A percentile compares a stretch with the other conserved stretches of the same genome.
Evolutionary conservation across 2,888 invertebrate species (phyloP).

Genomic region (Neuroscelio doddi): DNA sequence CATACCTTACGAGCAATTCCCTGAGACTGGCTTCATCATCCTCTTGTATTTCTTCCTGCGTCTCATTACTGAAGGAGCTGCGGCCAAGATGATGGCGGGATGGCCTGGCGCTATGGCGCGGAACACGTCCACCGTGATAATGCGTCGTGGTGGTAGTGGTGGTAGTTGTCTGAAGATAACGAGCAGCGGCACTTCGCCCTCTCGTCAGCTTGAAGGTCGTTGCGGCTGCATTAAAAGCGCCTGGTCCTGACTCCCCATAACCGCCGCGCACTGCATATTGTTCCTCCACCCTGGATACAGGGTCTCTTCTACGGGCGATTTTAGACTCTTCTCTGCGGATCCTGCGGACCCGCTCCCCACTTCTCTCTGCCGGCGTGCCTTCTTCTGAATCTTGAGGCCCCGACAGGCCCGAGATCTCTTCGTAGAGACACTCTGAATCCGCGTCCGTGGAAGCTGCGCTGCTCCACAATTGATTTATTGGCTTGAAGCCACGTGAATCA

Average conservation of each 20-base stretch:
- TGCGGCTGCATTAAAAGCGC: constrained; percentile 69
- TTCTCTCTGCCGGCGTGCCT: constrained; percentile 31
- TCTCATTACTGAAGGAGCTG: constrained; percentile 84
- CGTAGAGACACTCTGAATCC: constrained; percentile 71
- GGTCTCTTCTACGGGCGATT: constrained; percentile 45
- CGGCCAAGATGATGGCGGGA: constrained; percentile 72
- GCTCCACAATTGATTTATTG: constrained; percentile 71
- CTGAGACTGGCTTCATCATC: constrained; percentile 94
- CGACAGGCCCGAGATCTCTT: constrained; percentile 67
- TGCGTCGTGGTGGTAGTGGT: constrained; percentile 58
- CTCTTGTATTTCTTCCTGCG: constrained; percentile 83
- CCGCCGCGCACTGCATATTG: constrained; percentile 67
- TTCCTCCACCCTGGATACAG: constrained; percentile 64
- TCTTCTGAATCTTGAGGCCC: constrained; percentile 60
- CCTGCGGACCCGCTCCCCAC: constrained; percentile 64
- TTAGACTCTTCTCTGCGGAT: constrained; percentile 64
- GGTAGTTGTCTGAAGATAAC: constrained; percentile 66
- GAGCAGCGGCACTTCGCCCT: constrained; percentile 68
- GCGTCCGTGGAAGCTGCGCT: constrained; percentile 66
- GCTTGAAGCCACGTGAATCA: constrained; percentile 70
- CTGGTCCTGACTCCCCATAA: constrained; percentile 68
- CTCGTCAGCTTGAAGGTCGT: constrained; percentile 73
- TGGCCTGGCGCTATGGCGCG: constrained; percentile 63
- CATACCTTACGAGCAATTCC: constrained; percentile 95
- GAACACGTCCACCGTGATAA: constrained; percentile 66